Evolutionary conservation across 2,888 invertebrate genomes (phyloP).

Genomic region (Ommatoiulus sabulosus): DNA sequence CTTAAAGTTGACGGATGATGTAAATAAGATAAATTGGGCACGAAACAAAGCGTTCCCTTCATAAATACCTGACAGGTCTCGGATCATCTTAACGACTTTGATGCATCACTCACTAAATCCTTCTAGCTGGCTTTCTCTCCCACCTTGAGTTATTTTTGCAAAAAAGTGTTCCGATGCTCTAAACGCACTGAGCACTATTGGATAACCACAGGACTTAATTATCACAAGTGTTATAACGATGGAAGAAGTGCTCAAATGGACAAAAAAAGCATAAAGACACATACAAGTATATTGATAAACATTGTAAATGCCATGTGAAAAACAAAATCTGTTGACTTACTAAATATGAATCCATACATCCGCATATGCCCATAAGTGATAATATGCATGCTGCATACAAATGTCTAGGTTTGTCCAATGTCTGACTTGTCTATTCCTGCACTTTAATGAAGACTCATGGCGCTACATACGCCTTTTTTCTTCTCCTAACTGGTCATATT

Average conservation of each 20-base stretch:
- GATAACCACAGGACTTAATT: not conserved
- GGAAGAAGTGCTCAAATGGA: not conserved
- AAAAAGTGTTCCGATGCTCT: not conserved
- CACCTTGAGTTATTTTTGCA: not conserved
- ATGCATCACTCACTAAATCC: not conserved
- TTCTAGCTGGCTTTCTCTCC: not conserved
- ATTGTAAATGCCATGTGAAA: too few species aligned
- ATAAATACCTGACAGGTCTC: constrained; percentile 43
- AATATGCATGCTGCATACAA: too few species aligned
- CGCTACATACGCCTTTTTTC: too few species aligned
- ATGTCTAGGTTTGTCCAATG: too few species aligned
- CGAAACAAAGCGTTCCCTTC: constrained; percentile 27
- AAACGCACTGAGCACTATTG: not conserved
- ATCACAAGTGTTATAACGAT: not conserved
- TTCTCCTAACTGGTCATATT: too few species aligned
- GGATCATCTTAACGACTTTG: constrained; percentile 21
- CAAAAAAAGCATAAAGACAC: too few species aligned
- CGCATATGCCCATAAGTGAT: too few species aligned
- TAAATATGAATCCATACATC: too few species aligned
- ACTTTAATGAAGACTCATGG: too few species aligned
- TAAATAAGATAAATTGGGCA: constrained; percentile 36
- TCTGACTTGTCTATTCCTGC: too few species aligned
- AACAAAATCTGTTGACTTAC: too few species aligned
- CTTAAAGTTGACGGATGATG: constrained; percentile 16
- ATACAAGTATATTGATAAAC: too few species aligned